Conservation (phyloP, 2,888 invertebrate genomes). For the Agriopis marginaria region DNA sequence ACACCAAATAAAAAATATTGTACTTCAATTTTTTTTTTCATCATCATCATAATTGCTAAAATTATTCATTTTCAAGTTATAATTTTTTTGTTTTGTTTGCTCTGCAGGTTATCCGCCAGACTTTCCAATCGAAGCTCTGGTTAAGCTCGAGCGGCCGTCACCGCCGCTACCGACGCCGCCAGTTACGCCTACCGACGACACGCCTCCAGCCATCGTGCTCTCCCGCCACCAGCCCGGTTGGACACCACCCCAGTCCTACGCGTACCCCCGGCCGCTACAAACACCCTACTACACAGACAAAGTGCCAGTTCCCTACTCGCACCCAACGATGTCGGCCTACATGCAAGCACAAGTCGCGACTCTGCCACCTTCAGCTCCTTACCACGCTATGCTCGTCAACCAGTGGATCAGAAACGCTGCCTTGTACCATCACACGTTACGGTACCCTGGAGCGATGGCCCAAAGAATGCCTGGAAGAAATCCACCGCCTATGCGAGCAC, state of each 20-base stretch:
- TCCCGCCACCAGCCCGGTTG: conserved; percentile 75
- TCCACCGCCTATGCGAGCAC: conserved; percentile 85
- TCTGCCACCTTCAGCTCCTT: conserved; percentile 78
- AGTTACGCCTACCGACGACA: conserved; percentile 89
- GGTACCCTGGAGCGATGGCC: conserved; percentile 81
- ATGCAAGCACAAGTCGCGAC: conserved; percentile 81
- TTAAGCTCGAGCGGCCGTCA: conserved; percentile 87
- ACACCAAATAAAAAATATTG: too few relatives aligned
- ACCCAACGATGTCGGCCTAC: conserved; percentile 77
- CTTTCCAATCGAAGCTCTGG: conserved; percentile 85
- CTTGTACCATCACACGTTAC: conserved; percentile 87
- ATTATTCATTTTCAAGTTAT: background rate
- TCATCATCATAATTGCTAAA: too few relatives aligned
- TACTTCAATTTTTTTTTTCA: too few relatives aligned
- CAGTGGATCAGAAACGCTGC: conserved; percentile 92
- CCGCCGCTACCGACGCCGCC: conserved; percentile 90
- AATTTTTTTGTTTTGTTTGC: conserved; percentile 34
- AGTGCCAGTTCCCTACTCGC: conserved; percentile 69
- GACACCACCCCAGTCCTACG: conserved; percentile 71
- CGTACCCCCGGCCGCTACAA: conserved; percentile 75
- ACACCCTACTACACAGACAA: conserved; percentile 76
- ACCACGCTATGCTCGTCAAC: conserved; percentile 89
- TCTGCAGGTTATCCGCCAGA: conserved; percentile 86
- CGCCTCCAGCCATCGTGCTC: conserved; percentile 80
- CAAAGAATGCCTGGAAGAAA: conserved; percentile 83